phyloP scores from a whole-genome alignment of 2,113 vertebrate genomes.

The Charadrius vociferus region DNA sequence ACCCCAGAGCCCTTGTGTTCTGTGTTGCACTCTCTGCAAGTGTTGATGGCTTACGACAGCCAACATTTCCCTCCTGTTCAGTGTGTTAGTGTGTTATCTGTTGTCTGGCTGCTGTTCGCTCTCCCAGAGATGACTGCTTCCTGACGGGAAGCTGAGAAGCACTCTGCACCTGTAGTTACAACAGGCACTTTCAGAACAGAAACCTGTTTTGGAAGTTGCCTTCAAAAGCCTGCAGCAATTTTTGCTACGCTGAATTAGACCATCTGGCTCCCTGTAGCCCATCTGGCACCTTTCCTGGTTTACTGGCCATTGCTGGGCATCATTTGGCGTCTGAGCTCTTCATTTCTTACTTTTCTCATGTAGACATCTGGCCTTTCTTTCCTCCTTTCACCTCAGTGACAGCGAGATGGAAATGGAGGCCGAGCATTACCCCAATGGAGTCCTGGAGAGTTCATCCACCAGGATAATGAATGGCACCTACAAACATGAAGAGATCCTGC shows the following conservation, averaged over 20 bases:
- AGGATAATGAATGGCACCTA: slow-evolving; percentile 96
- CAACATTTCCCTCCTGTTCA: not conserved
- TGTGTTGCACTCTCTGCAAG: not conserved
- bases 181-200: not conserved
- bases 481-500: slow-evolving; percentile 94
- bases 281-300: not conserved
- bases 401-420: slow-evolving; percentile 98
- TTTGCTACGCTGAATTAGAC: not conserved
- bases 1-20: not conserved
- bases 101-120: not conserved
- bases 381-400: slow-evolving; percentile 76
- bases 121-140: not conserved
- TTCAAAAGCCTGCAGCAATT: not conserved
- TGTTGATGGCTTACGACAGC: not conserved
- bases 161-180: not conserved
- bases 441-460: slow-evolving; percentile 87
- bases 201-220: not conserved
- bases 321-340: not conserved
- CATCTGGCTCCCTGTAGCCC: not conserved
- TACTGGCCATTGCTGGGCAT: not conserved
- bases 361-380: not conserved
- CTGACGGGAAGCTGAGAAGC: not conserved
- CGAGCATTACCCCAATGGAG: slow-evolving; percentile 94
- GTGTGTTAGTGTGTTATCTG: not conserved
- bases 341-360: not conserved